Conservation (phyloP, 53 echinoderm and acorn worm species). For the Mesocentrotus franciscanus region DNA sequence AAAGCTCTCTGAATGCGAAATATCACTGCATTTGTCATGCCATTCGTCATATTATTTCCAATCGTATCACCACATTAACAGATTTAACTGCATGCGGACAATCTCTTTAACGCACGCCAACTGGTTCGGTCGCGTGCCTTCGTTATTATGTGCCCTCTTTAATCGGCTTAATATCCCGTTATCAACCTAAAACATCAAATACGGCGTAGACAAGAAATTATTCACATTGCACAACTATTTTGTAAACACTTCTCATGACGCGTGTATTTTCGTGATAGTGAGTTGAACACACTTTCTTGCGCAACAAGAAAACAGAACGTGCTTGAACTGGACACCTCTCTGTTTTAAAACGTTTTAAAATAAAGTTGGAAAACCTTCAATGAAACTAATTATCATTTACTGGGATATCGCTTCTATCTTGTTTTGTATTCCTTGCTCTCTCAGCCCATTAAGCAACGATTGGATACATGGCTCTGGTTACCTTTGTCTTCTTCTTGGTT, state of each 20-base stretch:
- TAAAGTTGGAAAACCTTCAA: too few relatives aligned
- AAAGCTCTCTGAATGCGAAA: neutral
- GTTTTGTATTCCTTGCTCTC: too few relatives aligned
- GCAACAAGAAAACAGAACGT: too few relatives aligned
- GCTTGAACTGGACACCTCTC: too few relatives aligned
- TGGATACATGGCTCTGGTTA: too few relatives aligned
- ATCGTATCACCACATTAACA: neutral
- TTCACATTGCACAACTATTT: neutral
- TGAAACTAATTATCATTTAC: too few relatives aligned
- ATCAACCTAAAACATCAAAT: neutral
- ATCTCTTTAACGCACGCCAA: constrained; percentile 5
- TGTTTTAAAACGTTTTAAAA: too few relatives aligned
- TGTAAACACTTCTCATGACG: neutral
- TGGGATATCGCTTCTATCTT: too few relatives aligned
- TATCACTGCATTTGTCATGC: neutral
- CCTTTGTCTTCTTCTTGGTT: too few relatives aligned
- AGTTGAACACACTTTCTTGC: too few relatives aligned
- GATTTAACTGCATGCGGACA: neutral
- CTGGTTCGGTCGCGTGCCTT: neutral
- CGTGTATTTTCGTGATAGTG: neutral
- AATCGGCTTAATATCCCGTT: neutral
- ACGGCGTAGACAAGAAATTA: neutral
- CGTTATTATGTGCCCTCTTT: neutral
- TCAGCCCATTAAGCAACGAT: too few relatives aligned
- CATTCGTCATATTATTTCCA: neutral